These are phyloP conservation scores for Himalopsyche anomala DNA, from an alignment of 2,888 invertebrate species.

Conservation along the genomic window DNA sequence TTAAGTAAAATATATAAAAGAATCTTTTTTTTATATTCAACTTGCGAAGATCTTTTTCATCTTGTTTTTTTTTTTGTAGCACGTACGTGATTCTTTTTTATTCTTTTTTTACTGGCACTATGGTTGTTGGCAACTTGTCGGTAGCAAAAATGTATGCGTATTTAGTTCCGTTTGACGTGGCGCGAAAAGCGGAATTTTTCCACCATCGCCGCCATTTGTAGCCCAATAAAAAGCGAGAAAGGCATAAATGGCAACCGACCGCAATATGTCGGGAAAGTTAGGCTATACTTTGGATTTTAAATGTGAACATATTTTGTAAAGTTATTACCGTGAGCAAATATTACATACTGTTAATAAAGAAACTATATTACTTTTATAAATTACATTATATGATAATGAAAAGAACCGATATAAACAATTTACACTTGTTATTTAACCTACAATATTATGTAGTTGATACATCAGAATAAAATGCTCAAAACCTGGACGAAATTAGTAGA, in stretches of 20 bases:
- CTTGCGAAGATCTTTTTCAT: neutral
- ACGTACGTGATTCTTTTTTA: conserved; percentile 21
- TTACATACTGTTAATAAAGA: too few species aligned
- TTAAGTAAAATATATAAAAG: too few species aligned
- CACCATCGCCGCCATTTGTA: conserved; percentile 54
- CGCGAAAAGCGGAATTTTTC: conserved; percentile 49
- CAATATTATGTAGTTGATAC: too few species aligned
- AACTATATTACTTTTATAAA: too few species aligned
- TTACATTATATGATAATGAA: too few species aligned
- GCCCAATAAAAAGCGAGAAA: conserved; percentile 54
- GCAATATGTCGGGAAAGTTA: conserved; percentile 61
- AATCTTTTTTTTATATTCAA: neutral
- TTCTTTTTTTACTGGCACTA: conserved; percentile 19
- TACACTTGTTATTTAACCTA: too few species aligned
- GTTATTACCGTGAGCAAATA: too few species aligned
- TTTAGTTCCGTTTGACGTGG: conserved; percentile 53
- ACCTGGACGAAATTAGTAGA: too few species aligned
- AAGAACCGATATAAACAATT: too few species aligned
- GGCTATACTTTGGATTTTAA: conserved; percentile 46
- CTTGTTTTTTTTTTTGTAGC: neutral
- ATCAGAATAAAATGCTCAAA: too few species aligned
- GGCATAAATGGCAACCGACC: conserved; percentile 44
- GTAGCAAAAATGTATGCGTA: conserved; percentile 27
- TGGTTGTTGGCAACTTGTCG: conserved; percentile 17
- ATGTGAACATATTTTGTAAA: neutral